phyloP scores from a whole-genome alignment of 1,140 invertebrate species.

The Wasmannia auropunctata region DNA sequence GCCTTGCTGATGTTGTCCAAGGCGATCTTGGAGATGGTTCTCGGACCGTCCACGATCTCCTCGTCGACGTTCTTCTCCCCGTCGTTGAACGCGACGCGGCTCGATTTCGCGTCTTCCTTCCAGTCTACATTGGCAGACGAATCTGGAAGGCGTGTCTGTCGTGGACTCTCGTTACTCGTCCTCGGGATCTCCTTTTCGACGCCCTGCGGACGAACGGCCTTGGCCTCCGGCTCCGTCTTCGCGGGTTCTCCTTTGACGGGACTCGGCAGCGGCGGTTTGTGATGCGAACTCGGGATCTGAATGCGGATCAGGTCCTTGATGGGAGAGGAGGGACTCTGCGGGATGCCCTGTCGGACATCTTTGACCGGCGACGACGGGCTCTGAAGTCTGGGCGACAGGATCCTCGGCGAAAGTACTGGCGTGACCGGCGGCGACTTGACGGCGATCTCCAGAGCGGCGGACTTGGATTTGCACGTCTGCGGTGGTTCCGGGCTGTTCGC shows the following conservation, averaged over 20 bases:
- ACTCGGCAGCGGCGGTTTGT: constrained; percentile 62
- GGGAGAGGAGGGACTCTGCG: constrained; percentile 71
- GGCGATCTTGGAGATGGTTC: constrained; percentile 86
- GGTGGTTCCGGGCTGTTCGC: constrained; percentile 79
- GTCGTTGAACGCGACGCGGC: constrained; percentile 44
- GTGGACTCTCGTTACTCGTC: constrained; percentile 4
- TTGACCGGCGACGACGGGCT: constrained; percentile 76
- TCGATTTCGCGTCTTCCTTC: constrained; percentile 66
- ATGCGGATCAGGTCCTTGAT: constrained; percentile 67
- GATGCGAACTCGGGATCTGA: constrained; percentile 62
- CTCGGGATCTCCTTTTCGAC: constrained; percentile 2
- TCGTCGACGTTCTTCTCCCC: constrained; percentile 25
- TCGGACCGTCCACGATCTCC: constrained; percentile 76
- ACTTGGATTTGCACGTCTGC: constrained; percentile 63
- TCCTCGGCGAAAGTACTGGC: constrained; percentile 74
- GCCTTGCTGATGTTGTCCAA: constrained; percentile 90
- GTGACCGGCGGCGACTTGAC: constrained; percentile 78
- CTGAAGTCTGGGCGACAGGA: constrained; percentile 74
- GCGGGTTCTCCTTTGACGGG: constrained; percentile 58
- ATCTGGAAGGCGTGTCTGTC: constrained; percentile 29
- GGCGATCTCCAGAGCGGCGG: constrained; percentile 72
- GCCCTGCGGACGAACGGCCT: background rate
- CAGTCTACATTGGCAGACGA: background rate
- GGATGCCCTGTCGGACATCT: constrained; percentile 55
- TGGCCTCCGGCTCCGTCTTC: constrained; percentile 37